These are phyloP conservation scores for Formica exsecta DNA, from an alignment of 1,140 invertebrate species.

Conservation along the genomic window DNA sequence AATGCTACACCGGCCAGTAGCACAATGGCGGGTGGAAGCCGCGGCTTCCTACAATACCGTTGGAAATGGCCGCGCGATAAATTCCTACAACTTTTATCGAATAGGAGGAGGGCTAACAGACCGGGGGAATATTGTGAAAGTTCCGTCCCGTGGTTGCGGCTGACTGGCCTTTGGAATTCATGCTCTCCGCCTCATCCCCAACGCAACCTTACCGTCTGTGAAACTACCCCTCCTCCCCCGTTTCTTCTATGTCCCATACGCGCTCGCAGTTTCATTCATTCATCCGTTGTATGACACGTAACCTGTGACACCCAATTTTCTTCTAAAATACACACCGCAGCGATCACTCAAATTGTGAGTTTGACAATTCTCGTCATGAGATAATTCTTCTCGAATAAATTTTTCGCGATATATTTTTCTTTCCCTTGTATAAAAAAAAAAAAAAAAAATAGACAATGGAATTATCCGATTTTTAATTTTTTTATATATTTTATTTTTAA, in stretches of 20 bases:
- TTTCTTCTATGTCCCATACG: not conserved
- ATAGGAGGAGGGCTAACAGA: slow-evolving; percentile 77
- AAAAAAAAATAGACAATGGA: not conserved
- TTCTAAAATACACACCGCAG: not conserved
- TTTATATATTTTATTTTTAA: not conserved
- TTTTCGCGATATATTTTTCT: not conserved
- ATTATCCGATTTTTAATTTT: not conserved
- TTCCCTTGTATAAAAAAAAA: not conserved
- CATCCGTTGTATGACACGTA: not conserved
- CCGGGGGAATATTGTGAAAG: slow-evolving; percentile 78
- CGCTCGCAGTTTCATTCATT: slow-evolving; percentile 35
- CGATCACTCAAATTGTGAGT: not conserved
- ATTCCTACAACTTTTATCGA: slow-evolving; percentile 83
- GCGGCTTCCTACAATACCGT: slow-evolving; percentile 79
- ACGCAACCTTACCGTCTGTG: slow-evolving; percentile 25
- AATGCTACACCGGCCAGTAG: slow-evolving; percentile 76
- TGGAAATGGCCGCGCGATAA: slow-evolving; percentile 81
- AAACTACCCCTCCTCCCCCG: slow-evolving; percentile 6
- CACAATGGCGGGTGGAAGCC: slow-evolving; percentile 77
- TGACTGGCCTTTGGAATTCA: slow-evolving; percentile 69
- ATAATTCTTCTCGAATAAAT: not conserved
- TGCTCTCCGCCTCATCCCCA: slow-evolving; percentile 32
- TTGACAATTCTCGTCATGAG: not conserved
- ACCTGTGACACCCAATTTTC: slow-evolving; percentile 6
- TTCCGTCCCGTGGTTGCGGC: slow-evolving; percentile 67